Conservation (phyloP, 23 tunicate species). For the Trididemnum miniatum region DNA sequence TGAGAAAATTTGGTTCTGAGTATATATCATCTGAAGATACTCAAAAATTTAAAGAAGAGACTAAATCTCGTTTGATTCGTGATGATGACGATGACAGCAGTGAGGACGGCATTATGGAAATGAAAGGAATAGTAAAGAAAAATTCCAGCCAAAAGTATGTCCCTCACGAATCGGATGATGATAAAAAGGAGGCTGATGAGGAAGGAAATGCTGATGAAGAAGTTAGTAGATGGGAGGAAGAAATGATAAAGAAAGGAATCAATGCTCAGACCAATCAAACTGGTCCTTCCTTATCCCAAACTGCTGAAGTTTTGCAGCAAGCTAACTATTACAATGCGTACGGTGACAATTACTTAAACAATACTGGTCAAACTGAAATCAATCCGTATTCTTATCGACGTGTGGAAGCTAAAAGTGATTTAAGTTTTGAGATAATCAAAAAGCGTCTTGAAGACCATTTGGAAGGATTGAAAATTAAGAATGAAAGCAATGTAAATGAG, state of each 20-base stretch:
- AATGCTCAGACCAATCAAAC: constrained; percentile 33
- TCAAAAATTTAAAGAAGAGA: constrained; percentile 43
- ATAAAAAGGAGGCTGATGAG: constrained; percentile 34
- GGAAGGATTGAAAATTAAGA: constrained; percentile 10
- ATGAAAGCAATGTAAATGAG: constrained; percentile 42
- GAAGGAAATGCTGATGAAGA: constrained; percentile 66
- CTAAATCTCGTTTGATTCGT: constrained; percentile 55
- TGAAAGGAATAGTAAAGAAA: constrained; percentile 65
- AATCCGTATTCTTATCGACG: neutral
- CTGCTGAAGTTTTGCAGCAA: neutral
- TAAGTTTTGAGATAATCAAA: constrained; percentile 40
- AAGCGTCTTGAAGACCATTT: constrained; percentile 49
- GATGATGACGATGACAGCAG: constrained; percentile 76
- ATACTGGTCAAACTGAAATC: neutral
- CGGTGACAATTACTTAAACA: neutral
- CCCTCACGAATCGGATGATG: constrained; percentile 61
- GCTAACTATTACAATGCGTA: neutral
- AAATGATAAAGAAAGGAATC: constrained; percentile 83
- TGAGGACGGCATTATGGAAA: constrained; percentile 73
- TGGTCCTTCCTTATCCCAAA: neutral
- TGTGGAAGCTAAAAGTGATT: constrained; percentile 39
- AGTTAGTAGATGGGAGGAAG: constrained; percentile 89
- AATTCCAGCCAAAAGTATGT: constrained; percentile 25
- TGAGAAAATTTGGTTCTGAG: constrained; percentile 85
- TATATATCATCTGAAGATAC: constrained; percentile 62